Conservation (phyloP, 2,888 invertebrate species). For the Glaucopsyche alexis region DNA sequence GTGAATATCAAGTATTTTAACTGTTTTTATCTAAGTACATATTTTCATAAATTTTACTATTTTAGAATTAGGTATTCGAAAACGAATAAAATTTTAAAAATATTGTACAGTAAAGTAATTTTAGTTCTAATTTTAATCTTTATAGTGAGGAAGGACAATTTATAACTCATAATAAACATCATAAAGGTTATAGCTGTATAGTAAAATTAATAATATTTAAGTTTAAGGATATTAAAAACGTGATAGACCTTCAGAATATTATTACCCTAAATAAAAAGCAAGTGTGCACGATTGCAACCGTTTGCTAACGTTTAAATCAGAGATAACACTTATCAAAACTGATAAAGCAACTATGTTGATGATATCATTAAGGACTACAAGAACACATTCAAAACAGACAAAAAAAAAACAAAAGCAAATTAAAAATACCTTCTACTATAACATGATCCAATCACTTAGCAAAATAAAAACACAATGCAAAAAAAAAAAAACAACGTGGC, state of each 20-base stretch:
- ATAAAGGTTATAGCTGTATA: background rate
- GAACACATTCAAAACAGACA: slow-evolving; percentile 41
- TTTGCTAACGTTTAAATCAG: slow-evolving; percentile 49
- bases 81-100: too few relatives aligned
- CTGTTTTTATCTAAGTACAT: too few relatives aligned
- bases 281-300: slow-evolving; percentile 55
- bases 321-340: slow-evolving; percentile 68
- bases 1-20: too few relatives aligned
- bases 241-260: slow-evolving; percentile 2
- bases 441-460: slow-evolving; percentile 62
- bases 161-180: background rate
- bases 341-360: slow-evolving; percentile 74
- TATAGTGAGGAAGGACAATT: background rate
- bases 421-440: slow-evolving; percentile 61
- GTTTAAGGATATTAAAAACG: background rate
- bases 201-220: background rate
- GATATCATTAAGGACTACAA: slow-evolving; percentile 54
- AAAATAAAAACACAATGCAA: slow-evolving; percentile 67
- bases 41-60: too few relatives aligned
- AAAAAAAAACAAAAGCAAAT: slow-evolving; percentile 41
- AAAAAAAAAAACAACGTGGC: slow-evolving; percentile 47
- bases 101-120: too few relatives aligned
- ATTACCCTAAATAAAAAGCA: slow-evolving; percentile 11
- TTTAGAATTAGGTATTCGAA: too few relatives aligned
- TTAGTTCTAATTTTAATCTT: too few relatives aligned